These are phyloP conservation scores for rabbit (Oryctolagus cuniculus) DNA, from an alignment of 2,113 vertebrate genomes.

Conservation along the genomic window mOryCun1.1 NC_091436.1:126935501-126936000, in stretches of 20 bases:
- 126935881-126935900: conserved; percentile 14
- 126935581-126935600: neutral
- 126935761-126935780: neutral
- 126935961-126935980: conserved; percentile 75
- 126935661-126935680: neutral
- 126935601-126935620: neutral
- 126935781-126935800: conserved; percentile 33
- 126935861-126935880: conserved; percentile 11
- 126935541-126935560: neutral
- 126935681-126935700: neutral
- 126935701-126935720: neutral
- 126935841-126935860: neutral
- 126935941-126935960: conserved; percentile 78
- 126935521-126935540: too few species aligned
- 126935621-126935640: neutral
- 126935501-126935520: too few species aligned
- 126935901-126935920: neutral
- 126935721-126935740: neutral
- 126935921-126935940: conserved; percentile 57
- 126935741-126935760: neutral
- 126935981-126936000: conserved; percentile 69
- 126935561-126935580: conserved; percentile 22
- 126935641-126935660: neutral
- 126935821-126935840: neutral
- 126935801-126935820: fast-evolving